Evolutionary conservation across 92 coral and sea anemone species (phyloP), one percentile per base, ranked within the genome.

Genomic region (Epizoanthus fatuus): DNA sequence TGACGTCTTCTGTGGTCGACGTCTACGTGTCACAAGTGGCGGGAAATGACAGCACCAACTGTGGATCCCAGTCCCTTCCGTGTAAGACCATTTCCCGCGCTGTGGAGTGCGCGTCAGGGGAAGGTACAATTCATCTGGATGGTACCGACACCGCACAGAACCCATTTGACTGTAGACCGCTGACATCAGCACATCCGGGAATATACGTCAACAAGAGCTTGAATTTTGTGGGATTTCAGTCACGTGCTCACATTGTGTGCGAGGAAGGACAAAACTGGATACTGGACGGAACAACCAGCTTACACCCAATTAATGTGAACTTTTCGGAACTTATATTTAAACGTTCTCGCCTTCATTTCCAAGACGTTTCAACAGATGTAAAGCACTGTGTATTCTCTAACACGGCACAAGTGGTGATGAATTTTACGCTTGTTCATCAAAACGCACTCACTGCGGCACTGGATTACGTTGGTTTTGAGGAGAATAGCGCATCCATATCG

Each of bases 241-340:
- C 88, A 74, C 88, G 55, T 74, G 88, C 73, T 74, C 63, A 84
- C 39, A 74, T 84, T 60, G 29, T 20, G 54, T 84, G 88, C 49
- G 63, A 65, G 62, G 42, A 59, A 25, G 71, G 74, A 22, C 69
- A 68, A 9, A 42, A 69, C 53, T 86, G 89, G 89, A 3, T 76
- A 7, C 57, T 86, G n/a, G 53, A 77, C 72, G 89, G 89, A 55
- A 20, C 82, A 15, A 5, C 17, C 44, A 29, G 17, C 42, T 4
- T 8, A 40, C 20, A 7, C 35, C 63, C 78, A 11, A 39, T 67
- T 17, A 35, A 69, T 17, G 75, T 81, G 20, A 25, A 68, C 63
- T 69, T 86, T 29, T 71, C 79, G 44, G 85, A 69, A 37, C 90
- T 86, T 13, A n/a, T 57, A 9, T 86, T 86, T 65, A 12, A 19